Percentiles rank a stretch among this genome's conserved stretches.
Conservation (phyloP, 2,113 vertebrate species). For the Vanacampus margaritifer region DNA sequence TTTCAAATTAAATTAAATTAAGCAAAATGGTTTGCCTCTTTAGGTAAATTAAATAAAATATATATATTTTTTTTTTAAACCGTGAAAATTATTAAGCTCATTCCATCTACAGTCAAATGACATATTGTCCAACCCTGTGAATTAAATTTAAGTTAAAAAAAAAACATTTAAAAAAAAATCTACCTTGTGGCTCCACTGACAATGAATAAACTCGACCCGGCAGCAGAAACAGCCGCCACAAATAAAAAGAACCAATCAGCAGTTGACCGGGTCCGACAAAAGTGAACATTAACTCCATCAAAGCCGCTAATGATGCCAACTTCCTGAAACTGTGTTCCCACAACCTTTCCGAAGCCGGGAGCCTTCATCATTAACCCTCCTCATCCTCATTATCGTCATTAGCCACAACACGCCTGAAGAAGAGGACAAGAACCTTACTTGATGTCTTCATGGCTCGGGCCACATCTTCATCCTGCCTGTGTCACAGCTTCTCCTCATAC, state of each 20-base stretch:
- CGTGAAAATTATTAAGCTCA: too few relatives aligned
- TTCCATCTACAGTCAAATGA: too few relatives aligned
- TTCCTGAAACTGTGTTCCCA: background rate
- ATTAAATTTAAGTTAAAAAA: too few relatives aligned
- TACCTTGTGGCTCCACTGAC: too few relatives aligned
- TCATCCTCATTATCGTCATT: conserved; percentile 20
- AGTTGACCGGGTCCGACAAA: too few relatives aligned
- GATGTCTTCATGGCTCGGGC: conserved; percentile 52
- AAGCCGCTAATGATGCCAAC: background rate
- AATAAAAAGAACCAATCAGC: background rate
- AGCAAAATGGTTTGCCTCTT: background rate
- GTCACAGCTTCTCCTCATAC: conserved; percentile 29
- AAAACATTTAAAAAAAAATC: too few relatives aligned
- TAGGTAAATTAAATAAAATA: background rate
- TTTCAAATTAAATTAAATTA: too few relatives aligned
- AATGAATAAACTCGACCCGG: background rate
- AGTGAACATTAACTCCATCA: background rate
- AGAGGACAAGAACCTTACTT: conserved; percentile 56
- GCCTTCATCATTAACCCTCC: background rate
- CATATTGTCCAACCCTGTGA: too few relatives aligned
- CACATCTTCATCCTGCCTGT: conserved; percentile 32
- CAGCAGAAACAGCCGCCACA: background rate
- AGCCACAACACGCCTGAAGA: background rate
- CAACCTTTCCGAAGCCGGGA: background rate
- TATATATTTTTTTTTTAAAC: too few relatives aligned